Base-by-base conservation (phyloP, 2,797 vertebrate genomes). In the Bufotes viridis region DNA sequence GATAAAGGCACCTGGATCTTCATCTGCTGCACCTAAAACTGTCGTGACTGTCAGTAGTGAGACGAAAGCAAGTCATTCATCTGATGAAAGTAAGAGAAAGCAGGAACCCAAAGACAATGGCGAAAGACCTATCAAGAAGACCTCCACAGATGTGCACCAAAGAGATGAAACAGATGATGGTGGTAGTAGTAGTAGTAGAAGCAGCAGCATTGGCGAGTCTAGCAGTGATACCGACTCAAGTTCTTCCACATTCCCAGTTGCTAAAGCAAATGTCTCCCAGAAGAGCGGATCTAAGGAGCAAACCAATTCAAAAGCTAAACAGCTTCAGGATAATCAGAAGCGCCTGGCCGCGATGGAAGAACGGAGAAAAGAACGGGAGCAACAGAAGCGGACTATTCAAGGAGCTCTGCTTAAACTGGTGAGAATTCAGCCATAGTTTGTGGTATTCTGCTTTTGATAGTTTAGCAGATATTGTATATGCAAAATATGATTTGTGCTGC, bases 331-430 rank as follows among this genome's bases (percentile, higher is more conserved):
- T 92, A 98, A 99, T 90, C 78, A 93, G 91, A 97, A 94, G 90
- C 95, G 98, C 22, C 93, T 99, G 83, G 96, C 97, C n/a, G 98
- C 98, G 49, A 90, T 98, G 84, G 94, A 96, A 81, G 95, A 96
- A 90, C 95, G 96, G 76, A 94, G 95, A 86, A 97, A 94, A 89
- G 95, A 96, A 69, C 92, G 95, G 0, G 95, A 97, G 85, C 87
- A 95, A 0, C 96, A 98, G 90, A 97, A 97, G 93, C 95, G 93
- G 90, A 92, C 98, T 57, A 97, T 99, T 90, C 97, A 96, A 82
- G 95, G 95, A 85, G 98, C 98, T 72, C 93, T 99, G 26, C 94
- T 96, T 80, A 96, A 94, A 87, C 83, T 97, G 96, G 98, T 99
- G 93, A 92, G 95, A 13, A 22, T 58, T 84, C n/a, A 20, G 6